Base-by-base conservation (phyloP, 2,888 invertebrate genomes). In the Trissonchulus sp. region DNA sequence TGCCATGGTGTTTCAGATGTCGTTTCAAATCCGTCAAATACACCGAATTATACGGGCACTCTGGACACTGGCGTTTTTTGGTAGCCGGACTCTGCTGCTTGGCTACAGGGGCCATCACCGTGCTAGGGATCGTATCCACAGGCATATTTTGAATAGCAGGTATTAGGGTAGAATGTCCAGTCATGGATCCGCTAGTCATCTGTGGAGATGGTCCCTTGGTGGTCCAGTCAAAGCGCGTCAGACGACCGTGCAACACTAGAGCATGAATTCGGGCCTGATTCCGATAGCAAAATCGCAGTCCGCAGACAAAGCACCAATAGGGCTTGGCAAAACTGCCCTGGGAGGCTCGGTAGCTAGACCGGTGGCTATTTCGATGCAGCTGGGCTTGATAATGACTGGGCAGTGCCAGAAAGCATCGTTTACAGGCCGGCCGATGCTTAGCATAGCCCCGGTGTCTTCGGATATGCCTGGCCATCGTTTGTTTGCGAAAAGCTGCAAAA, bases 1-100 rank as follows among this genome's bases (percentile, higher is more conserved):
- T 48, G 8, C 48, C 48, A 23, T 48, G 48, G 48, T 48, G 48
- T 48, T 48, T 48, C 48, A 48, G 48, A 48, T 48, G 48, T 48
- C 48, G 48, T 48, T 48, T 48, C 48, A 48, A 48, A 48, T 48
- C 48, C 48, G 48, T 48, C 48, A 48, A 48, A 48, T 48, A 48
- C 8, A 48, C 48, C 8, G 48, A 48, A 48, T 23, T 8, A 48
- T 48, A 48, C 8, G 48, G 48, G 48, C 48, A 48, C 23, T 48
- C 48, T 23, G 48, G 48, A 48, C 48, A 48, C 48, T 48, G 48
- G 23, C 48, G 48, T 23, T 15, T 48, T 48, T 48, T 48, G n/a
- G n/a, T n/a, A 48, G 48, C 48, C 48, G 48, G 48, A 8, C 8
- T 48, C 48, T 15, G 23, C 8, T 8, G 23, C 23, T 23, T 48